Percentiles rank a stretch among this genome's conserved stretches.
Evolutionary conservation across 92 coral and sea anemone species (phyloP).

Genomic region (Umimayanthus kanabou): DNA sequence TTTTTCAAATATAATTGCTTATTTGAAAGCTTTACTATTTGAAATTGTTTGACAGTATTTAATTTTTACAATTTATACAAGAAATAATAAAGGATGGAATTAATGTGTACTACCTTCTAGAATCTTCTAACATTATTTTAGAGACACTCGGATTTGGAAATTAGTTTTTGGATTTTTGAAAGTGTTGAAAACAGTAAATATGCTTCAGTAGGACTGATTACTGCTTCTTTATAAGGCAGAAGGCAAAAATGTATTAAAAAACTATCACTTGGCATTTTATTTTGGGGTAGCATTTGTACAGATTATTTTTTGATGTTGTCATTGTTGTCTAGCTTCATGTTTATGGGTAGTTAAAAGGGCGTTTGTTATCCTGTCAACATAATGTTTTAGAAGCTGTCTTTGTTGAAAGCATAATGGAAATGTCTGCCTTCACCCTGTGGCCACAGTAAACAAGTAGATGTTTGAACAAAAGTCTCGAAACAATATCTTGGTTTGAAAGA

Average conservation of each 20-base stretch:
- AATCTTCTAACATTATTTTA: background rate
- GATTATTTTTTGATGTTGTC: background rate
- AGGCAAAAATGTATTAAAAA: background rate
- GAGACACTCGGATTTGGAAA: background rate
- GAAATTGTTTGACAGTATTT: background rate
- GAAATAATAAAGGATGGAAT: background rate
- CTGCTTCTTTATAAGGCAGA: constrained; percentile 4
- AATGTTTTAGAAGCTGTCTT: background rate
- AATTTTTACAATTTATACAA: too few species aligned
- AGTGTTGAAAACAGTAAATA: background rate
- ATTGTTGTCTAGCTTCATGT: background rate
- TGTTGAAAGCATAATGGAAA: too few species aligned
- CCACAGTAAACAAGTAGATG: background rate
- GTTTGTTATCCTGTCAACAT: background rate
- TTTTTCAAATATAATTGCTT: background rate
- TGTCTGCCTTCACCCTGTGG: too few species aligned
- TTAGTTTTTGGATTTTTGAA: background rate
- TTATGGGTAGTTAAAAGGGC: background rate
- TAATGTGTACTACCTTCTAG: background rate
- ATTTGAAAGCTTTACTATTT: background rate
- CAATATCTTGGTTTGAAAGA: background rate
- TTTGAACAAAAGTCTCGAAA: background rate
- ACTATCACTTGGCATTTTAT: background rate
- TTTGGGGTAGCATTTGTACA: background rate
- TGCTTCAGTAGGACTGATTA: background rate